Evolutionary conservation across 2,888 invertebrate genomes (phyloP).

Genomic region (Teinopalpus imperialis): DNA sequence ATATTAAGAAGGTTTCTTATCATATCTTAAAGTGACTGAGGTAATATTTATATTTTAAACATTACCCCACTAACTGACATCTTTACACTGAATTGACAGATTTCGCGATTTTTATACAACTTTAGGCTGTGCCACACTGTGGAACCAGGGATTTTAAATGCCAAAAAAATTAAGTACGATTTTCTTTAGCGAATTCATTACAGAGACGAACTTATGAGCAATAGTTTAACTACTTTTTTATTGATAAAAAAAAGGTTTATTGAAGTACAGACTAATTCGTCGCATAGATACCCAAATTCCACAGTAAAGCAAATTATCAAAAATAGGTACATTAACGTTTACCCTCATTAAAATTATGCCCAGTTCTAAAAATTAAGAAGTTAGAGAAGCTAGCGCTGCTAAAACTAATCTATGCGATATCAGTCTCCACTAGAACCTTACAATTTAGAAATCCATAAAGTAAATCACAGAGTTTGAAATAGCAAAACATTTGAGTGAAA

Average conservation of each 20-base stretch:
- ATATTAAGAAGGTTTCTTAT: conserved; percentile 57
- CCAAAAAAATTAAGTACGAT: conserved; percentile 25
- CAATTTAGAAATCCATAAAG: conserved; percentile 80
- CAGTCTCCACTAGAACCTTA: conserved; percentile 82
- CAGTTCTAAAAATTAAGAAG: conserved; percentile 66
- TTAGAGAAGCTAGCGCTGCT: conserved; percentile 80
- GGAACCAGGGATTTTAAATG: conserved; percentile 40
- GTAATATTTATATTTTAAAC: conserved; percentile 48
- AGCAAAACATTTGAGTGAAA: conserved; percentile 73
- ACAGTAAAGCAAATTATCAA: conserved; percentile 63
- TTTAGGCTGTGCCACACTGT: conserved; percentile 53
- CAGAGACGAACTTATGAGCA: conserved; percentile 12
- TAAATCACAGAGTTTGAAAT: conserved; percentile 80
- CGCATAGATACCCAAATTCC: conserved; percentile 41
- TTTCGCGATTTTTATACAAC: conserved; percentile 52
- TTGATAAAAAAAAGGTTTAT: neutral
- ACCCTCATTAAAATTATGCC: conserved; percentile 52
- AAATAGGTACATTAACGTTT: conserved; percentile 56
- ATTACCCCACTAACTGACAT: conserved; percentile 70
- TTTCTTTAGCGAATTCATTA: conserved; percentile 1
- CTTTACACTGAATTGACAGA: conserved; percentile 76
- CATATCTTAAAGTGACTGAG: conserved; percentile 60
- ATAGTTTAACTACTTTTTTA: neutral
- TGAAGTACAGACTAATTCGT: conserved; percentile 28
- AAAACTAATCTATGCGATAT: conserved; percentile 81